Evolutionary conservation across 1,140 invertebrate species (phyloP).

Genomic region (Drosophila parvula): DNA sequence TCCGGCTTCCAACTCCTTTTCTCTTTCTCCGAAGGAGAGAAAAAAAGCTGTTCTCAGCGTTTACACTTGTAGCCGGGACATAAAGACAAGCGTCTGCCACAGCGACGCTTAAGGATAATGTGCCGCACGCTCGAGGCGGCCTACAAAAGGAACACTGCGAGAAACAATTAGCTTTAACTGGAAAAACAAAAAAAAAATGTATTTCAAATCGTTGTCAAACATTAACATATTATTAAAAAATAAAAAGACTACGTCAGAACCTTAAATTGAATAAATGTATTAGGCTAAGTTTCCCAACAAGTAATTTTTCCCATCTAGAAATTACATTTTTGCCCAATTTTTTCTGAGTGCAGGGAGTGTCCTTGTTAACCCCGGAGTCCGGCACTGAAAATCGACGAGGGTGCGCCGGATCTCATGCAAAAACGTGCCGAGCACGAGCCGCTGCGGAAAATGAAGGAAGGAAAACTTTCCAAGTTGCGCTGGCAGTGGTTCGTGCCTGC

Average conservation of each 20-base stretch:
- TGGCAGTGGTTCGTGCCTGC: conserved; percentile 44
- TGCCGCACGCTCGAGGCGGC: conserved; percentile 62
- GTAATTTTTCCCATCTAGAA: background rate
- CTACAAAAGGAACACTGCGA: conserved; percentile 27
- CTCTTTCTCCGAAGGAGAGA: conserved; percentile 4
- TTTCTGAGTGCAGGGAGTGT: conserved; percentile 40
- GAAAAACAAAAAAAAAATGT: no score
- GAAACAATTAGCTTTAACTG: background rate
- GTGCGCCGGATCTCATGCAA: conserved; percentile 73
- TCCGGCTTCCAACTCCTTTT: background rate
- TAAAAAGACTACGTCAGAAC: background rate
- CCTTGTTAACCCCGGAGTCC: conserved; percentile 45
- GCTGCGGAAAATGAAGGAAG: conserved; percentile 28
- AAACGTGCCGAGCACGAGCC: conserved; percentile 75
- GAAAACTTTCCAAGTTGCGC: conserved; percentile 45
- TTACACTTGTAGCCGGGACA: conserved; percentile 65
- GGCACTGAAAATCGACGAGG: conserved; percentile 11
- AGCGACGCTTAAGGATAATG: conserved; percentile 76
- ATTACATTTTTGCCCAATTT: background rate
- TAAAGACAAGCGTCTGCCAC: conserved; percentile 58
- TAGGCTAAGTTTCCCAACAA: background rate
- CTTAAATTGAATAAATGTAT: background rate
- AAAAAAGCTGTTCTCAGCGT: conserved; percentile 62
- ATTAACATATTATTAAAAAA: background rate
- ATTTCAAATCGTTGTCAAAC: background rate